phyloP scores from a whole-genome alignment of 2,888 invertebrate species.

The Drosophila neutralis region DNA sequence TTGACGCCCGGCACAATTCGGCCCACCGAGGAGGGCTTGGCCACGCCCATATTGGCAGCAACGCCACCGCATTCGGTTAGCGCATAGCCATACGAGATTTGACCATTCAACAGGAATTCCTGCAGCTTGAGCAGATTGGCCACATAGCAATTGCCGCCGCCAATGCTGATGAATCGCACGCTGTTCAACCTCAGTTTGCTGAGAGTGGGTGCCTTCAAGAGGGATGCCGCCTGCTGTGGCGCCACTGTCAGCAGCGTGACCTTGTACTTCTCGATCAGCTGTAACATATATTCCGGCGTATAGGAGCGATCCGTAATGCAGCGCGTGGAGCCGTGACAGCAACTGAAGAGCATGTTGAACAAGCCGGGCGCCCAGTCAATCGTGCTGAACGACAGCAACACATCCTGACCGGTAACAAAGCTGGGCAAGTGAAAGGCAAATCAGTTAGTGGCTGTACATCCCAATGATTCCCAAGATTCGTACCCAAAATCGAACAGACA shows the following conservation, averaged over 20 bases:
- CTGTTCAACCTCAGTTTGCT: constrained; percentile 63
- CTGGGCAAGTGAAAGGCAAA: constrained; percentile 39
- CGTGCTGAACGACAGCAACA: constrained; percentile 77
- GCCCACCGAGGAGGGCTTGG: constrained; percentile 77
- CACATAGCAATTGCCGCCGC: constrained; percentile 76
- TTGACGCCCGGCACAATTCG: constrained; percentile 70
- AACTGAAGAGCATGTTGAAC: constrained; percentile 78
- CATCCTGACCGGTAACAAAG: constrained; percentile 78
- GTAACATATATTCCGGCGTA: constrained; percentile 74
- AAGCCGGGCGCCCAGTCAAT: constrained; percentile 81
- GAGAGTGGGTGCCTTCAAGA: constrained; percentile 69
- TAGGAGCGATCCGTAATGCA: constrained; percentile 78
- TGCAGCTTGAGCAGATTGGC: constrained; percentile 74
- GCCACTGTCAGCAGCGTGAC: constrained; percentile 74
- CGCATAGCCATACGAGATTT: constrained; percentile 78
- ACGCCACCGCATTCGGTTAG: constrained; percentile 79
- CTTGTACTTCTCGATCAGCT: constrained; percentile 77
- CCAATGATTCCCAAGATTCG: neutral
- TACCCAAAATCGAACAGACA: constrained; percentile 82
- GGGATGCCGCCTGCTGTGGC: constrained; percentile 72
- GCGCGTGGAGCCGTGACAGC: constrained; percentile 77
- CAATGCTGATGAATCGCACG: constrained; percentile 74
- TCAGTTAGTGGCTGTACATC: neutral
- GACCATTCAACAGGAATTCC: constrained; percentile 68
- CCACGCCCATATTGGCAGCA: constrained; percentile 74